A percentile compares a stretch with the other conserved stretches of the same genome.
phyloP scores from a whole-genome alignment of 2,888 invertebrate species.

The Sicus ferrugineus region DNA sequence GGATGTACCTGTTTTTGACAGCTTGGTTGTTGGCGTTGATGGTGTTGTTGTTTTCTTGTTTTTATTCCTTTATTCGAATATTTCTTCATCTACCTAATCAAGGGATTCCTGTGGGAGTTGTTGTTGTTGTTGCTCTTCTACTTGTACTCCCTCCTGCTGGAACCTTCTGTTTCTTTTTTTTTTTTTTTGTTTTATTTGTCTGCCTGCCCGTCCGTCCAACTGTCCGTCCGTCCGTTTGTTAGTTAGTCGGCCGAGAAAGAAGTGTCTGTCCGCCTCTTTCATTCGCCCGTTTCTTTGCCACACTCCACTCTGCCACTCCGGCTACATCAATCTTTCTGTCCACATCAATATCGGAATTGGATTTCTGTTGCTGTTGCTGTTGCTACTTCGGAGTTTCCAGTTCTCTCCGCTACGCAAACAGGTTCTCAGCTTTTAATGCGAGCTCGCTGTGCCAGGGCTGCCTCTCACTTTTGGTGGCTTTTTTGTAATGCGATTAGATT shows the following conservation, averaged over 20 bases:
- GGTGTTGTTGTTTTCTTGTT: background rate
- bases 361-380: background rate
- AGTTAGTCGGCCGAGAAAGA: background rate
- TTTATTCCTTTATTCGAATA: too few species aligned
- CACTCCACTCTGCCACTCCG: too few species aligned
- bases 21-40: background rate
- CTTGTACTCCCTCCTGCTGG: background rate
- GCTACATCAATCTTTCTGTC: too few species aligned
- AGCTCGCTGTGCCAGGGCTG: too few species aligned
- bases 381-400: background rate
- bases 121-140: background rate
- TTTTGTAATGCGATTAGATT: background rate
- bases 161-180: too few species aligned
- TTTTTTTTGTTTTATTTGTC: background rate
- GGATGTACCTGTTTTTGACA: too few species aligned
- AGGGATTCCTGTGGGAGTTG: background rate
- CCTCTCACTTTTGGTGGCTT: background rate
- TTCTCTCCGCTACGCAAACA: background rate
- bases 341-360: background rate
- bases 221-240: background rate
- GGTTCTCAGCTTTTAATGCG: background rate
- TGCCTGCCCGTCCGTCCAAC: background rate
- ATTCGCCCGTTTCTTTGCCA: too few species aligned
- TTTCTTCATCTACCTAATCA: background rate
- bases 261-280: too few species aligned